These are phyloP conservation scores for Melanerpes aurifrons DNA, from an alignment of 2,113 vertebrate species.

Conservation along the genomic window DNA sequence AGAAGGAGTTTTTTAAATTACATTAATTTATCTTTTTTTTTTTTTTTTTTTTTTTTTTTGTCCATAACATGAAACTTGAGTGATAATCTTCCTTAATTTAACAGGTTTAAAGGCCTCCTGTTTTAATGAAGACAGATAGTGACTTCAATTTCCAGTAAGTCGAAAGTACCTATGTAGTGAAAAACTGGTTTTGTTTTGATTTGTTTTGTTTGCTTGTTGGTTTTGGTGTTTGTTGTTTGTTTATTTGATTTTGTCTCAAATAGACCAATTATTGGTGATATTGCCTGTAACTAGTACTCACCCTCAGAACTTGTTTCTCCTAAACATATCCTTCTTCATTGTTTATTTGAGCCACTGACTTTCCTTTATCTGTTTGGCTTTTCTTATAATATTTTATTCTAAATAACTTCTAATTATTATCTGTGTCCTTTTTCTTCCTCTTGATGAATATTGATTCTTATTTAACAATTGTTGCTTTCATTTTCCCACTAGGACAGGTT, in stretches of 20 bases:
- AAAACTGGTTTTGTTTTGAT: not conserved
- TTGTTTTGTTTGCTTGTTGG: too few relatives aligned
- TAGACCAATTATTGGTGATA: not conserved
- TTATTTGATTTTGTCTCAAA: not conserved
- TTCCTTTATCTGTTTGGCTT: not conserved
- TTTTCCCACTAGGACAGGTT: not conserved
- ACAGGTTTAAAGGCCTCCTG: not conserved
- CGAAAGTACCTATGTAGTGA: not conserved
- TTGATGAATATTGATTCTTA: not conserved
- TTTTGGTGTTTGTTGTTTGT: not conserved
- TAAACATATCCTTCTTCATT: not conserved
- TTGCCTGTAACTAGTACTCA: not conserved
- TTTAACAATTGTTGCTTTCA: not conserved
- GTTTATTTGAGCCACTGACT: not conserved
- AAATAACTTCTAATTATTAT: not conserved
- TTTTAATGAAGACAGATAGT: not conserved
- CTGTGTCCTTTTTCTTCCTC: not conserved
- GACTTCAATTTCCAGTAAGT: not conserved
- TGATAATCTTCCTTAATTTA: not conserved
- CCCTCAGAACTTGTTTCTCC: not conserved
- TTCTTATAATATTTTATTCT: not conserved
- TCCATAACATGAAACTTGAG: not conserved
- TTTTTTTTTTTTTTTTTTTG: not conserved
- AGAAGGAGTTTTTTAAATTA: fast-evolving
- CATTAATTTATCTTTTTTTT: not conserved